Base-by-base conservation (phyloP, 2,113 vertebrate genomes). In the Larimichthys polyactis region DNA sequence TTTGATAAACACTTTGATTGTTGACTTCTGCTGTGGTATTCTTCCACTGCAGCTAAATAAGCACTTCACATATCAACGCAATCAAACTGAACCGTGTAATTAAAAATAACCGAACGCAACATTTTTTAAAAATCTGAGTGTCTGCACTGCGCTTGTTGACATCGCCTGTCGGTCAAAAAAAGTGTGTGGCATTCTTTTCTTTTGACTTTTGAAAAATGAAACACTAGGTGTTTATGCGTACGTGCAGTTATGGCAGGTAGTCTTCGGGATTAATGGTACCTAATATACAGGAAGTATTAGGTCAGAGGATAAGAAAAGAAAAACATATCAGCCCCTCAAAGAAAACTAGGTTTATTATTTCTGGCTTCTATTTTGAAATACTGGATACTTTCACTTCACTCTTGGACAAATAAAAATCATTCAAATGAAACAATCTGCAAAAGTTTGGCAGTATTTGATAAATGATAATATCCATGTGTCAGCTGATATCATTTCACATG, bases 1-100 rank as follows among this genome's bases (percentile, higher is more conserved):
- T 87, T 65, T 82, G 83, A 78, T 79, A 72, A 84, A 84, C 77
- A 62, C 72, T 71, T 24, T 85, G 76, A 82, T 84, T 82, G 59
- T 57, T 5, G 52, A 70, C 36, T 49, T 59, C 24, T 74, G 51
- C 59, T 75, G 83, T 82, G 73, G 43, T 40, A 29, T 75, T 82
- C 57, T 74, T 71, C 22, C 55, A 5, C 52, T 24, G 24, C 57
- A 73, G 71, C n/a, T n/a, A 67, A 75, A 73, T 49, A 54, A 69
- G 55, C n/a, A 46, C 69, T 44, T 59, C 22, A 60, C 67, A 83
- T 54, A 14, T 71, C 72, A 58, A 52, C 0, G 4, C 68, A 79
- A 71, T 67, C 32, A 69, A 27, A 60, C 27, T n/a, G 29, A 49
- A 27, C 11, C 24, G 16, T 60, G 80, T 17, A 65, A 74, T 75